Conservation (phyloP, 2,888 invertebrate species). For the Tinea pellionella region DNA sequence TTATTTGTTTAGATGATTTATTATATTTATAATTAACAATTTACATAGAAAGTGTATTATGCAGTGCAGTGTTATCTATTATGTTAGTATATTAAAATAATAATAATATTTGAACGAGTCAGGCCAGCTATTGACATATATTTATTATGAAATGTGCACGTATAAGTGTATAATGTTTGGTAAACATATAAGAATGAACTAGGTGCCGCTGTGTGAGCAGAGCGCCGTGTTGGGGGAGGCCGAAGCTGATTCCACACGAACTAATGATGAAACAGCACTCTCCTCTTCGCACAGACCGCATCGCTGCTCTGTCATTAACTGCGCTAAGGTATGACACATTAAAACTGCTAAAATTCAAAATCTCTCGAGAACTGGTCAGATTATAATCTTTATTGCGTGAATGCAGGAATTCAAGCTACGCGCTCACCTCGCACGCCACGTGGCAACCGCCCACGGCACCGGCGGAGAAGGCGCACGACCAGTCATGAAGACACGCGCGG, state of each 20-base stretch:
- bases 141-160: too few species aligned
- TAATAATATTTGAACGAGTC: too few species aligned
- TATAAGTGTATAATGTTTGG: too few species aligned
- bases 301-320: constrained; percentile 90
- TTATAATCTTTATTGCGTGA: background rate
- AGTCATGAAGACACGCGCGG: constrained; percentile 97
- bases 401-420: constrained; percentile 90
- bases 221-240: constrained; percentile 60
- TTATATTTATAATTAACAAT: too few species aligned
- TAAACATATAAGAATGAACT: too few species aligned
- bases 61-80: too few species aligned
- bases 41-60: too few species aligned
- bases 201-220: constrained; percentile 24
- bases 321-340: constrained; percentile 74
- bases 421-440: constrained; percentile 93
- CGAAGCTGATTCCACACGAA: constrained; percentile 47
- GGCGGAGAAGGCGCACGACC: constrained; percentile 80
- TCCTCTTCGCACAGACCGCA: constrained; percentile 79
- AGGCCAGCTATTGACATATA: too few species aligned
- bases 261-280: constrained; percentile 61
- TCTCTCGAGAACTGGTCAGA: background rate
- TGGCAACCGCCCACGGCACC: constrained; percentile 89
- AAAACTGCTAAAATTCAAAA: background rate
- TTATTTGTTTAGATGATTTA: too few species aligned
- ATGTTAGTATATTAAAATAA: too few species aligned